Conservation (phyloP, 2,888 invertebrate species). For the Chalcis sispes region DNA sequence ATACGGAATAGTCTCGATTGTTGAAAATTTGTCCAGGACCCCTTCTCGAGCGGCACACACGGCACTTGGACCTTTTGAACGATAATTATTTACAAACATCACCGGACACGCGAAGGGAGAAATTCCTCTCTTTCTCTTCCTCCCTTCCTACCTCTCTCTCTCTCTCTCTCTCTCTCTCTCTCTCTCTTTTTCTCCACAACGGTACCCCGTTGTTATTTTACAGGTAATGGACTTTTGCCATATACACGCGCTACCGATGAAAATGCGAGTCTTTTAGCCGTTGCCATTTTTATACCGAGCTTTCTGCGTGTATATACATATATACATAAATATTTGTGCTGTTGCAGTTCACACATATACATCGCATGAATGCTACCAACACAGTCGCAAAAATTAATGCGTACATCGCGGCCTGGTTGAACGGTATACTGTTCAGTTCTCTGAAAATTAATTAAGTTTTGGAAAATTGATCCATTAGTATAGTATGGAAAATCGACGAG, state of each 20-base stretch:
- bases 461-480: conserved; percentile 12
- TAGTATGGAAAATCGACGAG: background rate
- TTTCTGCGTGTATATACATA: background rate
- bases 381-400: background rate
- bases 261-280: too few relatives aligned
- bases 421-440: background rate
- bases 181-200: too few relatives aligned
- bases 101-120: background rate
- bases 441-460: background rate
- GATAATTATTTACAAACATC: conserved; percentile 24
- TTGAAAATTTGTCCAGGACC: too few relatives aligned
- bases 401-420: background rate
- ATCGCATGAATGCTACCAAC: background rate
- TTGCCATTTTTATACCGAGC: background rate
- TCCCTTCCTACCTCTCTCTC: too few relatives aligned
- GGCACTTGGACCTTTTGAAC: background rate
- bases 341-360: too few relatives aligned
- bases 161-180: too few relatives aligned
- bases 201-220: conserved; percentile 20
- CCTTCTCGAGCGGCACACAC: too few relatives aligned
- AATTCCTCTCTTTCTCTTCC: too few relatives aligned
- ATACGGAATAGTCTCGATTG: too few relatives aligned
- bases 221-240: conserved; percentile 28
- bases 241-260: too few relatives aligned
- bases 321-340: too few relatives aligned